Base-by-base conservation (phyloP, 1,140 invertebrate genomes). In the Mya arenaria region DNA sequence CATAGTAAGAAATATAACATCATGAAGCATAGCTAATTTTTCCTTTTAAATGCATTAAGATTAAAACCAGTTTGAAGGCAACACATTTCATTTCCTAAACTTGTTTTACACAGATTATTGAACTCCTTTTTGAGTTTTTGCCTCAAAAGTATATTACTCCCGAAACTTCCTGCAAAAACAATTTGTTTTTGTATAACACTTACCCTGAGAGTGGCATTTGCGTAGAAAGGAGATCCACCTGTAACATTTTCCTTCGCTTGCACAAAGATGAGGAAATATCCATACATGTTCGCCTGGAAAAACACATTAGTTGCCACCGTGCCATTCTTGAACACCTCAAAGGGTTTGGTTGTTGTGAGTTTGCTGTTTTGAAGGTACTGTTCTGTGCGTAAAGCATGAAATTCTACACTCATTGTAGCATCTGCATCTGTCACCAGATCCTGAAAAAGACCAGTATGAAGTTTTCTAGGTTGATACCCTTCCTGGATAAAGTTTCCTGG, bases 211-310 rank as follows among this genome's bases (percentile, higher is more conserved):
- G 77, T 77, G 19, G 83, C 85, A 83, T 77, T 84, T 28, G 71
- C 81, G 17, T 52, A n/a, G 37, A 65, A 73, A 13, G 71, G 62
- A 4, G 25, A 4, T 1, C 79, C 79, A 34, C 62, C 71, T 6
- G 60, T 73, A 13, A 82, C 95, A 0, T 96, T 96, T 90, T 99
- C 97, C 89, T 97, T 97, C 1, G 96, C 97, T 63, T 96, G 87
- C 0, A 98, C 95, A 94, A 96, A 95, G 86, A 99, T 98, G 90
- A 98, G 97, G 92, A 99, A 99, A 91, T 98, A 98, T 68, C 98
- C 98, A 92, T 98, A 98, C 98, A 98, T 98, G 72, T 96, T 96
- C 88, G 96, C 96, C 89, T 98, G 97, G n/a, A 98, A 98, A 93
- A 98, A 97, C 90, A 98, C 98, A 93, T 98, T 98, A 0, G 99